phyloP scores from a whole-genome alignment of 2,113 vertebrate genomes.

The Limanda limanda region DNA sequence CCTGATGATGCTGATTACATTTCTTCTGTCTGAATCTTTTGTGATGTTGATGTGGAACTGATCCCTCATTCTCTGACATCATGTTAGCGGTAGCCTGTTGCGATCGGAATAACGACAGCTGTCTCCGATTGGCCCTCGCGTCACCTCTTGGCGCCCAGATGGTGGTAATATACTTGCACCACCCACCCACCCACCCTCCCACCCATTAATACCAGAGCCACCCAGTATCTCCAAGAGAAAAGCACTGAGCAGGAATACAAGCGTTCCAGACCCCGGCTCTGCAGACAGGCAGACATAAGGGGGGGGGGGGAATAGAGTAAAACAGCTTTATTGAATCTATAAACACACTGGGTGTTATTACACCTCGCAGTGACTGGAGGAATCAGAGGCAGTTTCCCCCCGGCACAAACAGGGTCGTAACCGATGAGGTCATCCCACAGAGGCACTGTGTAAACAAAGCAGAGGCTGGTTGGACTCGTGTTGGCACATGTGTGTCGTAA shows the following conservation, averaged over 20 bases:
- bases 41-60: background rate
- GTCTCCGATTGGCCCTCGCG: slow-evolving; percentile 38
- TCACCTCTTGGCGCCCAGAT: slow-evolving; percentile 26
- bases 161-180: slow-evolving; percentile 10
- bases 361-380: slow-evolving; percentile 26
- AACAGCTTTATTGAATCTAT: slow-evolving; percentile 47
- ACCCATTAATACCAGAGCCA: slow-evolving; percentile 25
- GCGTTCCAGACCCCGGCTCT: background rate
- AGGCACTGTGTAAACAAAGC: slow-evolving; percentile 48
- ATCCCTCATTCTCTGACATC: background rate
- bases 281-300: slow-evolving; percentile 9
- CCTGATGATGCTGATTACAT: background rate
- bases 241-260: background rate
- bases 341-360: slow-evolving; percentile 41
- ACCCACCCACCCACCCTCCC: background rate
- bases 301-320: background rate
- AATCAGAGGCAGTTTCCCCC: slow-evolving; percentile 34
- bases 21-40: background rate
- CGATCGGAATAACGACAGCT: slow-evolving; percentile 25
- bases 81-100: slow-evolving; percentile 14
- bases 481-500: slow-evolving; percentile 64
- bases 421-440: slow-evolving; percentile 46
- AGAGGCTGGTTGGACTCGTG: slow-evolving; percentile 38
- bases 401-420: slow-evolving; percentile 47
- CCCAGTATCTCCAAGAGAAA: slow-evolving; percentile 27